These are phyloP conservation scores for Brachynemurus nebulosus DNA, from an alignment of 2,888 invertebrate species.

Conservation along the genomic window DNA sequence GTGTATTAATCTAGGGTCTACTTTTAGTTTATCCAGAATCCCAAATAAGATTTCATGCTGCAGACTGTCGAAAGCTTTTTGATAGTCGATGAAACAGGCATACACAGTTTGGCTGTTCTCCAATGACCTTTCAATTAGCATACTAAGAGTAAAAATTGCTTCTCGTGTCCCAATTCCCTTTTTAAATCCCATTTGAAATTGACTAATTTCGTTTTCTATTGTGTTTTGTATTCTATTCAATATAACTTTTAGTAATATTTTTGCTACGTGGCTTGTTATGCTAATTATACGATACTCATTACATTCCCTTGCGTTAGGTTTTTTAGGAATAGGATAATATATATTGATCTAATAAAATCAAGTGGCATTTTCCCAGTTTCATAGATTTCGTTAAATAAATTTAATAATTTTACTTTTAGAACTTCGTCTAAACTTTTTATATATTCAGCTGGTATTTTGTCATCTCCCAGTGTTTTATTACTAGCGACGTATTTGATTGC, in stretches of 20 bases:
- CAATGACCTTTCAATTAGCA: background rate
- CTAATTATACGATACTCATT: background rate
- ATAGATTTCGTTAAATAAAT: too few species aligned
- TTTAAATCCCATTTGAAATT: background rate
- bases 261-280: background rate
- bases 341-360: too few species aligned
- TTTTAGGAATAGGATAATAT: too few species aligned
- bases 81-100: constrained; percentile 2
- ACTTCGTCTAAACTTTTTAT: too few species aligned
- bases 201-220: background rate
- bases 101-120: background rate
- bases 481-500: too few species aligned
- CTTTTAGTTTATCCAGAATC: background rate
- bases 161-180: background rate
- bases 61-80: background rate
- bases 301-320: background rate
- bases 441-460: too few species aligned
- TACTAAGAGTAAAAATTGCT: background rate
- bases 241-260: background rate
- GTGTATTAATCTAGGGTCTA: background rate
- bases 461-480: too few species aligned
- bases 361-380: too few species aligned
- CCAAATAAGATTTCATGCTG: background rate
- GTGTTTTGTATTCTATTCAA: background rate
- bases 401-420: too few species aligned